Evolutionary conservation across 1,140 invertebrate species (phyloP).

Genomic region (Bradysia coprophila): DNA sequence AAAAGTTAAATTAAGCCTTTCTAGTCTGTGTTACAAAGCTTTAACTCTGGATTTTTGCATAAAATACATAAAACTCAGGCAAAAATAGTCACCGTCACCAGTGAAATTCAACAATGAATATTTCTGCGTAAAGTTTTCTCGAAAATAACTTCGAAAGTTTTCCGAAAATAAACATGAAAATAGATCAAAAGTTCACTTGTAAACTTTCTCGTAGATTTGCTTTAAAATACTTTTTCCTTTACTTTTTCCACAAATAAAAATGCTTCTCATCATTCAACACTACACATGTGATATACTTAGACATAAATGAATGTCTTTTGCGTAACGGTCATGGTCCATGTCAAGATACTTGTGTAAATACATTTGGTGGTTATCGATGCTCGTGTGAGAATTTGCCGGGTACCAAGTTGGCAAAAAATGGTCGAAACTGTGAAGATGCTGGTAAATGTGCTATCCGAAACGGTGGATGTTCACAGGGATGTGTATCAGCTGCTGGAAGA

Average conservation of each 20-base stretch:
- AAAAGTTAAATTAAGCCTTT: too few species aligned
- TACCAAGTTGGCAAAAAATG: slow-evolving; percentile 42
- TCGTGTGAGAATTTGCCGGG: slow-evolving; percentile 68
- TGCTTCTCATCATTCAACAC: neutral
- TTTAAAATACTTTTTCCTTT: neutral
- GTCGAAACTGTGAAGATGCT: slow-evolving; percentile 29
- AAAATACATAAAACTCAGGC: too few species aligned
- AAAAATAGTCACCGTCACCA: too few species aligned
- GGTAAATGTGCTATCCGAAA: slow-evolving; percentile 27
- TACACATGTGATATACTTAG: slow-evolving; percentile 13
- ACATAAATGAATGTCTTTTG: slow-evolving; percentile 38
- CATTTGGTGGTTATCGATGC: slow-evolving; percentile 37
- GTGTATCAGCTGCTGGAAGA: slow-evolving; percentile 58
- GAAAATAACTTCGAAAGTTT: too few species aligned
- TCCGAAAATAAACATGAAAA: neutral
- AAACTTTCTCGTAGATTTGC: neutral
- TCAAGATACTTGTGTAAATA: slow-evolving; percentile 43
- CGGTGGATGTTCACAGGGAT: slow-evolving; percentile 18
- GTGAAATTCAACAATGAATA: too few species aligned
- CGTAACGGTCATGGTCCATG: slow-evolving; percentile 47
- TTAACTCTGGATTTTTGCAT: too few species aligned
- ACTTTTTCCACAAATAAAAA: neutral
- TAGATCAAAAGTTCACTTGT: neutral
- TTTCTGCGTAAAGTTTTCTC: too few species aligned
- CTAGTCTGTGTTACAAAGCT: too few species aligned